phyloP scores from a whole-genome alignment of 2,797 vertebrate species.

The Euphonia xanthogaster region DNA sequence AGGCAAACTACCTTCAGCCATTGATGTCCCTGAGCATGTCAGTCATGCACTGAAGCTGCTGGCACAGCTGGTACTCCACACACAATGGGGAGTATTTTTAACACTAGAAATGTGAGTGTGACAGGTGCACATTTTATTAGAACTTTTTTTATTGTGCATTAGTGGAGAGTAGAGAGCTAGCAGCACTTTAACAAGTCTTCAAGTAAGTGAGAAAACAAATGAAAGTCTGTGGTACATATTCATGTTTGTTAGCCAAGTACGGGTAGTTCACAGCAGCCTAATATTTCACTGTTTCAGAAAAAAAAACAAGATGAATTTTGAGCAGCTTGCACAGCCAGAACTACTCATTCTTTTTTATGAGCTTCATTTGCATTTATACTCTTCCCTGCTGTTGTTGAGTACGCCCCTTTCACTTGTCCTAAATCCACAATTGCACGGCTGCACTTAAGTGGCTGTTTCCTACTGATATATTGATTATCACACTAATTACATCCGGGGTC shows the following conservation, averaged over 20 bases:
- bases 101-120: slow-evolving; percentile 35
- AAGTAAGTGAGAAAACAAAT: neutral
- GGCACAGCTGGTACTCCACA: slow-evolving; percentile 41
- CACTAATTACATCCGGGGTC: slow-evolving; percentile 82
- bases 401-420: slow-evolving; percentile 72
- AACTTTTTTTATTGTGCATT: slow-evolving; percentile 23
- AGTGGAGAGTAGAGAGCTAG: neutral
- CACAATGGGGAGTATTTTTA: slow-evolving; percentile 62
- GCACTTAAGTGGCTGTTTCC: slow-evolving; percentile 72
- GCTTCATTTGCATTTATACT: slow-evolving; percentile 71
- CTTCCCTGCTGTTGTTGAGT: slow-evolving; percentile 68
- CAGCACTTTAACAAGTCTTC: neutral
- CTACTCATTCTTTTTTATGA: slow-evolving; percentile 69
- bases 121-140: slow-evolving; percentile 71
- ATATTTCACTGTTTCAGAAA: neutral
- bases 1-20: neutral
- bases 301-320: slow-evolving; percentile 27
- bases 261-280: neutral
- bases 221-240: neutral
- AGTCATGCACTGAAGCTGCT: neutral
- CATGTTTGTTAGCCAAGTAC: neutral
- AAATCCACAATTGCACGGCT: slow-evolving; percentile 70
- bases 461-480: slow-evolving; percentile 85
- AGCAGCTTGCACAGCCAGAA: slow-evolving; percentile 59
- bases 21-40: neutral